Evolutionary conservation across 2,113 vertebrate genomes (phyloP).

Genomic region (Bubalus kerabau): DNA sequence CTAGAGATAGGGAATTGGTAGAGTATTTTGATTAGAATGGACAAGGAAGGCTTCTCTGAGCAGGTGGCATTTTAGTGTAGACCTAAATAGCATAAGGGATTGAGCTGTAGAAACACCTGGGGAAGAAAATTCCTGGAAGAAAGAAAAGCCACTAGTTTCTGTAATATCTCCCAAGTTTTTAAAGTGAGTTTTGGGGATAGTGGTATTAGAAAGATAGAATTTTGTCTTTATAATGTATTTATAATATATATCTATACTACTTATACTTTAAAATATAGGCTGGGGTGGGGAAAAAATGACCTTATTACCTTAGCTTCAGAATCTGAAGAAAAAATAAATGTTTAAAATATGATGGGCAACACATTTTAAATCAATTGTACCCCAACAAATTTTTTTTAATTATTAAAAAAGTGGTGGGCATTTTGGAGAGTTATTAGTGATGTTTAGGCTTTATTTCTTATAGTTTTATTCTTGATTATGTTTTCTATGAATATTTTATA

Average conservation of each 20-base stretch:
- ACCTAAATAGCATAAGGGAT: not conserved
- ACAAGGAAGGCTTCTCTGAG: not conserved
- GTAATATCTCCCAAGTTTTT: not conserved
- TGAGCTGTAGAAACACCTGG: not conserved
- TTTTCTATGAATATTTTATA: not conserved
- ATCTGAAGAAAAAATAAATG: not conserved
- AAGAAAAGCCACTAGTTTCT: not conserved
- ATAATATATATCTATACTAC: not conserved
- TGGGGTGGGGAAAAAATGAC: not conserved
- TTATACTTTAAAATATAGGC: not conserved
- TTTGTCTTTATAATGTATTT: constrained; percentile 3
- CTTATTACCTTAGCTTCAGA: not conserved
- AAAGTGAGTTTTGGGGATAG: not conserved
- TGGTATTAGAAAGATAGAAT: not conserved
- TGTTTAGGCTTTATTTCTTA: constrained; percentile 17
- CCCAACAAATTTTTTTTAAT: not conserved
- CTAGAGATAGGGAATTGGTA: not conserved
- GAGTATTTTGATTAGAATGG: not conserved
- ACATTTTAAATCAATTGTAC: not conserved
- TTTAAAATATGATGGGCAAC: not conserved
- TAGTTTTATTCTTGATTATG: not conserved
- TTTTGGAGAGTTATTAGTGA: not conserved
- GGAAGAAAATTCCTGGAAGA: constrained; percentile 1
- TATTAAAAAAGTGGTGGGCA: not conserved
- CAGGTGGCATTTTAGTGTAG: not conserved